A percentile compares a stretch with the other conserved stretches of the same genome.
These are phyloP conservation scores for Eulemur macaco DNA, from an alignment of 2,113 vertebrate species.

Conservation along the genomic window DNA sequence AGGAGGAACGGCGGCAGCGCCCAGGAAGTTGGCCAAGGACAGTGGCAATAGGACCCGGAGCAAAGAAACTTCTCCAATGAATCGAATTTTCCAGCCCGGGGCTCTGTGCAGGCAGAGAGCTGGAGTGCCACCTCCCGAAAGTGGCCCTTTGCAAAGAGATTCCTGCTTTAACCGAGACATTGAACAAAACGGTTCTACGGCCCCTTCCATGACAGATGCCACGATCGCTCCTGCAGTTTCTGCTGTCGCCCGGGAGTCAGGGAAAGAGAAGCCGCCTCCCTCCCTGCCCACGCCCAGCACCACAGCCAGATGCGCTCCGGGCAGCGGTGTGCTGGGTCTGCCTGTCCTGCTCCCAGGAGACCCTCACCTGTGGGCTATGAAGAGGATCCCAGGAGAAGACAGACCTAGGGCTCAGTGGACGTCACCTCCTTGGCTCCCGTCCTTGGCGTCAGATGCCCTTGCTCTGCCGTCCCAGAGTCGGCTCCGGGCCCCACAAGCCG, in stretches of 20 bases:
- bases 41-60: rapidly evolving
- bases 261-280: neutral
- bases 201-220: neutral
- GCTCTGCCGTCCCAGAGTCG: rapidly evolving
- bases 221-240: rapidly evolving
- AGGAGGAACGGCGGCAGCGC: rapidly evolving
- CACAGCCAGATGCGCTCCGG: rapidly evolving
- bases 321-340: rapidly evolving
- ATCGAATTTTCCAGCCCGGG: neutral
- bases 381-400: neutral
- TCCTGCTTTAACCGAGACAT: neutral
- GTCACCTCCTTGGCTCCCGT: too few relatives aligned
- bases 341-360: rapidly evolving
- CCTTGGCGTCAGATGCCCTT: neutral
- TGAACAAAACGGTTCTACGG: neutral
- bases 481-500: rapidly evolving
- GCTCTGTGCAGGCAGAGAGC: neutral
- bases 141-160: neutral
- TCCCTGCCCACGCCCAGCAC: neutral
- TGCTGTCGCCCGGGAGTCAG: neutral
- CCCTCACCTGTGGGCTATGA: neutral
- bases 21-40: neutral
- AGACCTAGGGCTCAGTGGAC: rapidly evolving
- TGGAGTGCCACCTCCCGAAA: neutral
- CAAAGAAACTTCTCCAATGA: rapidly evolving